Percentiles rank a stretch among this genome's conserved stretches.
phyloP scores from a whole-genome alignment of 2,888 invertebrate genomes.

The Acheta domesticus region DNA sequence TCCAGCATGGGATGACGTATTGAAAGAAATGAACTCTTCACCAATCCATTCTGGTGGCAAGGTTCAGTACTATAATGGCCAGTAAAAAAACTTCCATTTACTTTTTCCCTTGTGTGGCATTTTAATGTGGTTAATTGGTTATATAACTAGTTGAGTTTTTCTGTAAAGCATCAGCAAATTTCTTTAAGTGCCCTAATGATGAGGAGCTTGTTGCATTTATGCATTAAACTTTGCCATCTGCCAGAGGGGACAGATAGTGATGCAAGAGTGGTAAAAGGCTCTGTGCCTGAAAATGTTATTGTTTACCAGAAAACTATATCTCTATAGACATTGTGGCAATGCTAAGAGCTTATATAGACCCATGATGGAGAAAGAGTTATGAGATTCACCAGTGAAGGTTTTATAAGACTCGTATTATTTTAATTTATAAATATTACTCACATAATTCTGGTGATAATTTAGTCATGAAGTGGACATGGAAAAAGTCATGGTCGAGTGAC shows the following conservation, averaged over 20 bases:
- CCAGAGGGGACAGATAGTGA: not conserved
- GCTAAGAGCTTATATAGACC: conserved; percentile 7
- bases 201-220: conserved; percentile 24
- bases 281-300: not conserved
- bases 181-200: not conserved
- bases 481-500: too few species aligned
- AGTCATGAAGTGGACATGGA: not conserved
- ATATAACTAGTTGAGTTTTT: conserved; percentile 19
- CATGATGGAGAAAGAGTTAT: not conserved
- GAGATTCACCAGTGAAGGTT: not conserved
- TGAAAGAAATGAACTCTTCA: conserved; percentile 45
- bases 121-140: conserved; percentile 20
- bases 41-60: conserved; percentile 49
- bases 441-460: not conserved
- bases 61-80: conserved; percentile 59
- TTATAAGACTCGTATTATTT: not conserved
- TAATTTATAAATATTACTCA: not conserved
- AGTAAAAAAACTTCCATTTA: conserved; percentile 43
- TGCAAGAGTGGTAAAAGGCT: not conserved
- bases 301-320: not conserved
- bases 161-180: not conserved
- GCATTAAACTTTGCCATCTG: not conserved
- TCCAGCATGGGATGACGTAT: conserved; percentile 73
- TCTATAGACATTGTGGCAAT: not conserved
- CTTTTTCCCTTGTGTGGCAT: too few species aligned